phyloP scores from a whole-genome alignment of 2,888 invertebrate species.

The Apoderus coryli region DNA sequence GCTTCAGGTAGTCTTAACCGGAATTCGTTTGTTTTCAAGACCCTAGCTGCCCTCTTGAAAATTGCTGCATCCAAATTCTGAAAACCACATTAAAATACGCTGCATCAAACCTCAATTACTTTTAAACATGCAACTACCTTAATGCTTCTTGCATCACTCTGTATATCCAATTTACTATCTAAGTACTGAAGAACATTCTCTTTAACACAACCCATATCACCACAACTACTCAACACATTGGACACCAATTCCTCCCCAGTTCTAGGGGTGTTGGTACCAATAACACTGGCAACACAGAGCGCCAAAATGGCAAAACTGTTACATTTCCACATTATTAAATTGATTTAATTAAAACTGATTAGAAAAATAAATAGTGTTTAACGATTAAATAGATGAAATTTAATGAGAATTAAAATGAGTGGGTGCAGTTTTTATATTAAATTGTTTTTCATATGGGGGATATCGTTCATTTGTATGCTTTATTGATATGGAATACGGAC shows the following conservation, averaged over 20 bases:
- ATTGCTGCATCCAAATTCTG: conserved; percentile 61
- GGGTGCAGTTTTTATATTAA: too few species aligned
- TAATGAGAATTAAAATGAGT: too few species aligned
- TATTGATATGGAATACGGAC: too few species aligned
- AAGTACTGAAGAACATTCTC: conserved; percentile 62
- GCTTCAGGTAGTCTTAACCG: conserved; percentile 57
- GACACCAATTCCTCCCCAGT: conserved; percentile 54
- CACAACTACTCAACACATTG: conserved; percentile 58
- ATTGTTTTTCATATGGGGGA: too few species aligned
- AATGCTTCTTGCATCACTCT: conserved; percentile 43
- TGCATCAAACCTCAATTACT: neutral
- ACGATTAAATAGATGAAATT: too few species aligned
- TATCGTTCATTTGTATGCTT: too few species aligned
- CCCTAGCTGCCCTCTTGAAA: conserved; percentile 53
- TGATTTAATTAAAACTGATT: too few species aligned
- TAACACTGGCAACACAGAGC: too few species aligned
- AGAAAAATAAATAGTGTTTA: too few species aligned
- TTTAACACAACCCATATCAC: conserved; percentile 59
- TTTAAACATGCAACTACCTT: conserved; percentile 22
- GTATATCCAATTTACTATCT: conserved; percentile 52
- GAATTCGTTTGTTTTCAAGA: conserved; percentile 61
- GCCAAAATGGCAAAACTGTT: too few species aligned
- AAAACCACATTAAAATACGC: conserved; percentile 22
- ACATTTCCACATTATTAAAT: too few species aligned
- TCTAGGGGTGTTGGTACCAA: conserved; percentile 15